phyloP scores from a whole-genome alignment of 2,888 invertebrate species.

The Oligia strigilis region DNA sequence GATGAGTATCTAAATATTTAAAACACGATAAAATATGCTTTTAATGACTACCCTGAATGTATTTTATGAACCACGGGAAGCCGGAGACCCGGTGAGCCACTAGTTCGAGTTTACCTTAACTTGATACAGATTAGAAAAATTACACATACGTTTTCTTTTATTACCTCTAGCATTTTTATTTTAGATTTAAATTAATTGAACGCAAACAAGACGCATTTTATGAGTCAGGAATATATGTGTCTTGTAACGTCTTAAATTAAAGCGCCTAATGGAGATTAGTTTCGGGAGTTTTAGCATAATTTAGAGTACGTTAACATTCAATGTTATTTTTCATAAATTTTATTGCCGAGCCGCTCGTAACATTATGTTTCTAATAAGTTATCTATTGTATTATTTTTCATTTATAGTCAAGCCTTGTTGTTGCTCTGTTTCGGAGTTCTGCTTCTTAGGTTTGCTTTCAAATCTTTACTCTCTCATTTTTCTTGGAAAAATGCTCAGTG shows the following conservation, averaged over 20 bases:
- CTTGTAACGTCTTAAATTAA: slow-evolving; percentile 79
- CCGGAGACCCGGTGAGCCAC: slow-evolving; percentile 72
- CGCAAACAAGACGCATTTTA: slow-evolving; percentile 85
- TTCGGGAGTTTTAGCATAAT: slow-evolving; percentile 79
- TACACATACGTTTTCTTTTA: slow-evolving; percentile 85
- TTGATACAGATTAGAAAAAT: slow-evolving; percentile 86
- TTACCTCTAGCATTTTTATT: slow-evolving; percentile 81
- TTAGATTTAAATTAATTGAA: slow-evolving; percentile 87
- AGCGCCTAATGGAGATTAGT: slow-evolving; percentile 75
- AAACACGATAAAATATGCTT: slow-evolving; percentile 89
- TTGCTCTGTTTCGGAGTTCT: background rate
- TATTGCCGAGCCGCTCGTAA: slow-evolving; percentile 75
- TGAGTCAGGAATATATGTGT: slow-evolving; percentile 77
- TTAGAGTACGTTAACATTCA: slow-evolving; percentile 76
- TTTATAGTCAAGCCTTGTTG: background rate
- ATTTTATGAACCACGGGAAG: slow-evolving; percentile 85
- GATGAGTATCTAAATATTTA: slow-evolving; percentile 89
- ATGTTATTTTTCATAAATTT: slow-evolving; percentile 81
- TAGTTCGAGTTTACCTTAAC: slow-evolving; percentile 70
- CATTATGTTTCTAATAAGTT: slow-evolving; percentile 67
- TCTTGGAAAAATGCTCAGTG: background rate
- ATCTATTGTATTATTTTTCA: slow-evolving; percentile 45
- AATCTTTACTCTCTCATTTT: background rate
- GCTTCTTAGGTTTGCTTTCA: background rate
- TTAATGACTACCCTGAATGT: slow-evolving; percentile 86